Conservation (phyloP, 2,113 vertebrate genomes). For the Cricetomys ansorgei region DNA sequence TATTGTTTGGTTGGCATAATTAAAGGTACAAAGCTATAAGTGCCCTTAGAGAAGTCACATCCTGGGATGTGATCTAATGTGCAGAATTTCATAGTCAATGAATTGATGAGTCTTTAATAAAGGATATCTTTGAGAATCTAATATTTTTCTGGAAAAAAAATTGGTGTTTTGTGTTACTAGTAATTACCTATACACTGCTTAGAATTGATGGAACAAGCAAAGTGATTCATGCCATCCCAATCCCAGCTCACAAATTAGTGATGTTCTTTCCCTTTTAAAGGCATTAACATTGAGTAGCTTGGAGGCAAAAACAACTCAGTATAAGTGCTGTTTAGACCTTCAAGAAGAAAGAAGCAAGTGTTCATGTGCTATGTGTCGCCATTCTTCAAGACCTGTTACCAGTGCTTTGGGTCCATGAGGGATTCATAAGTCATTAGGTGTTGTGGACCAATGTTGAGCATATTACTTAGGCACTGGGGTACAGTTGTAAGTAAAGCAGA, state of each 20-base stretch:
- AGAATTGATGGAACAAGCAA: neutral
- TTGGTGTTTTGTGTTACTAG: conserved; percentile 24
- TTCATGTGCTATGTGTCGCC: neutral
- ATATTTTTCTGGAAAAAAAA: neutral
- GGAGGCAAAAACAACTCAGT: neutral
- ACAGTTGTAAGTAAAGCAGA: conserved; percentile 3
- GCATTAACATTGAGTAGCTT: conserved; percentile 8
- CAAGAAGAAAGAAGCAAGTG: neutral
- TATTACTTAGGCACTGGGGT: neutral
- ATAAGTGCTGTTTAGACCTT: neutral
- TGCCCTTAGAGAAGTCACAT: conserved; percentile 42
- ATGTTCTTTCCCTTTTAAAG: neutral
- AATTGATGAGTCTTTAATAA: neutral
- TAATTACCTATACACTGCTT: neutral
- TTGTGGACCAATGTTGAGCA: neutral
- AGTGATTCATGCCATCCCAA: neutral
- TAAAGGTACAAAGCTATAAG: neutral
- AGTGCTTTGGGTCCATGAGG: neutral
- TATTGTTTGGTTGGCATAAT: conserved; percentile 33
- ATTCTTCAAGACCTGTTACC: neutral
- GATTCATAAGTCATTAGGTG: neutral
- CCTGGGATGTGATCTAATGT: neutral
- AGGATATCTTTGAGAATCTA: neutral
- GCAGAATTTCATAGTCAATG: conserved; percentile 21
- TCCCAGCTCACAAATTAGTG: neutral